A percentile compares a stretch with the other conserved stretches of the same genome.
Conservation (phyloP, 2,888 invertebrate genomes). For the Pachliopta kotzebuea region DNA sequence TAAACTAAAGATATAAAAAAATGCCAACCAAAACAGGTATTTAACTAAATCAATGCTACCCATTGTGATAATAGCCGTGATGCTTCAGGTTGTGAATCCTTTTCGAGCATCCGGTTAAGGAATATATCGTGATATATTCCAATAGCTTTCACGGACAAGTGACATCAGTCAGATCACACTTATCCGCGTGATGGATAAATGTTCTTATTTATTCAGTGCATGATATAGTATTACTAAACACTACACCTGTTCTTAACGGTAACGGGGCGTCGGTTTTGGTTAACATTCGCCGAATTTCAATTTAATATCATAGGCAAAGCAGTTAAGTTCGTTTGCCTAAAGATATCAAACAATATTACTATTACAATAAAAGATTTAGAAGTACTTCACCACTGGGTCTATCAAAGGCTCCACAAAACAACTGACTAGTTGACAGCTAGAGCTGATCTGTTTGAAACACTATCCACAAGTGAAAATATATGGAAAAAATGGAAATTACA, state of each 20-base stretch:
- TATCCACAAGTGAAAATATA: conserved; percentile 22
- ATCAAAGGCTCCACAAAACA: conserved; percentile 49
- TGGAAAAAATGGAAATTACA: not conserved
- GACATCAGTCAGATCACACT: no score
- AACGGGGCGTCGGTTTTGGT: conserved; percentile 42
- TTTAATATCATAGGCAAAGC: conserved; percentile 50
- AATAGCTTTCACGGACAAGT: no score
- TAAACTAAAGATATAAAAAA: conserved; percentile 38
- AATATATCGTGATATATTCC: no score
- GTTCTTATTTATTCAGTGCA: not conserved
- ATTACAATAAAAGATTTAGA: conserved; percentile 47
- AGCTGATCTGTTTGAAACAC: conserved; percentile 5
- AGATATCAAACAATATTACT: conserved; percentile 23
- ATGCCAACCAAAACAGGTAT: conserved; percentile 53
- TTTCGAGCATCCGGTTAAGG: no score
- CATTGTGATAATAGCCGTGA: no score
- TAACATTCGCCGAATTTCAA: conserved; percentile 48
- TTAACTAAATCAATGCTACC: conserved; percentile 23
- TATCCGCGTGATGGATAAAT: no score
- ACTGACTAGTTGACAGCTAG: conserved; percentile 61
- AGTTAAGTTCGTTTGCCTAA: conserved; percentile 17
- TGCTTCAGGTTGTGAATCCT: no score
- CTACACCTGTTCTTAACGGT: not conserved
- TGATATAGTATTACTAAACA: not conserved
- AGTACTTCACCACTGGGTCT: conserved; percentile 54